phyloP scores from a whole-genome alignment of 1,140 invertebrate species.

The Pogonomyrmex californicus region DNA sequence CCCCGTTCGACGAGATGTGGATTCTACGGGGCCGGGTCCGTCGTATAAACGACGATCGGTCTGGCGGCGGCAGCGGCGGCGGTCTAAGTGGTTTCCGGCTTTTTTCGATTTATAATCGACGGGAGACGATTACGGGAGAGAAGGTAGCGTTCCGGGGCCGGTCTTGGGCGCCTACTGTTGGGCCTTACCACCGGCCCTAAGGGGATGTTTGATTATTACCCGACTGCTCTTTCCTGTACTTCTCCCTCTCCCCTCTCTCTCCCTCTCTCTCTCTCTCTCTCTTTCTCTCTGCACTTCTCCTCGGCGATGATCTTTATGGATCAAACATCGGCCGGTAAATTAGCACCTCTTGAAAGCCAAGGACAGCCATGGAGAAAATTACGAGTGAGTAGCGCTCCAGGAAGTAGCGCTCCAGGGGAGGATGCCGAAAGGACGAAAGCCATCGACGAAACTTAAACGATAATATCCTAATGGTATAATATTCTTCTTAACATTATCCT shows the following conservation, averaged over 20 bases:
- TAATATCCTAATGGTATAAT: slow-evolving; percentile 11
- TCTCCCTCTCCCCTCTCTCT: background rate
- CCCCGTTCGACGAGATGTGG: slow-evolving; percentile 70
- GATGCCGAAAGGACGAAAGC: slow-evolving; percentile 33
- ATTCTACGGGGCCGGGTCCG: slow-evolving; percentile 13
- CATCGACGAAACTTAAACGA: background rate
- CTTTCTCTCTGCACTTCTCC: slow-evolving; percentile 12
- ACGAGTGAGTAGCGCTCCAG: slow-evolving; percentile 45
- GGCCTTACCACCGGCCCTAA: slow-evolving; percentile 68
- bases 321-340: slow-evolving; percentile 73
- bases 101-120: slow-evolving; percentile 77
- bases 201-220: slow-evolving; percentile 77
- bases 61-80: slow-evolving; percentile 40
- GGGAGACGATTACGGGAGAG: slow-evolving; percentile 69
- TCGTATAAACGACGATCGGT: slow-evolving; percentile 47
- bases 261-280: slow-evolving; percentile 16
- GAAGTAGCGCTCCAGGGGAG: slow-evolving; percentile 57
- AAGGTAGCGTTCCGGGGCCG: slow-evolving; percentile 74
- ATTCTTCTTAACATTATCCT: background rate
- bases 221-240: slow-evolving; percentile 64
- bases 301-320: slow-evolving; percentile 71
- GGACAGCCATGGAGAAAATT: slow-evolving; percentile 64
- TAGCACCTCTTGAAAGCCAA: slow-evolving; percentile 74
- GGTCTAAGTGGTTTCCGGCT: slow-evolving; percentile 75
- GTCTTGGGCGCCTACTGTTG: slow-evolving; percentile 75